Evolutionary conservation across 2,113 vertebrate genomes (phyloP), one percentile per base, ranked within the genome.

Genomic region (Pollimyrus isidori): DNA sequence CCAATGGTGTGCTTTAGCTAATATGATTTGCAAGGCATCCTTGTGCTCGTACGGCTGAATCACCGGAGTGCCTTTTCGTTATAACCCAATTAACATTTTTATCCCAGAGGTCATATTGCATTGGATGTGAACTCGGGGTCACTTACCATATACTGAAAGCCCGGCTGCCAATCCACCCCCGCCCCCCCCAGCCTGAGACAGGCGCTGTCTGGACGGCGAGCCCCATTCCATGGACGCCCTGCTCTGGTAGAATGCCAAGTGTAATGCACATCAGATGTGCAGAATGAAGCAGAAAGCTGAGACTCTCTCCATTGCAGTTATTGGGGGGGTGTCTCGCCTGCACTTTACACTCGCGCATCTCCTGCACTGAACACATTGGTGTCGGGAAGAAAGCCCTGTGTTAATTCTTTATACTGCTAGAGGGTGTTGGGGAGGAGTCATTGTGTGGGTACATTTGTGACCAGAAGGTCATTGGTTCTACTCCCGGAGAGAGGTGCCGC

Each of bases 231-330:
- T 58, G 45, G 89, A 88, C 92, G 93, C 93, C 93, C 92, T 89
- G 89, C 48, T 93, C 92, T 91, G 93, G 90, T 91, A 87, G 90
- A 92, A 89, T 94, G 90, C 93, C 92, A 93, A 92, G 42, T 93
- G 94, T 95, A 96, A 95, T 95, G 91, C 90, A 91, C 91, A 90
- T 95, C 95, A 96, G 94, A 96, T 96, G 95, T 94, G 93, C 95
- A 94, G 94, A 95, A 93, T 92, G 88, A 90, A 92, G 90, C 48
- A 89, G 87, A 94, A 95, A 95, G 94, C 94, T n/a, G 49, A 87
- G 82, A 92, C 88, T 92, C 91, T 91, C 73, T 90, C 88, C 91
- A 92, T 96, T 95, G 94, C 93, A 95, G 95, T 94, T 95, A 94
- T 92, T 35, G 35, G 93, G 91, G 91, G 94, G 94, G 94, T 95